Evolutionary conservation across 2,888 invertebrate species (phyloP).

Genomic region (Sinotaia quadrata): DNA sequence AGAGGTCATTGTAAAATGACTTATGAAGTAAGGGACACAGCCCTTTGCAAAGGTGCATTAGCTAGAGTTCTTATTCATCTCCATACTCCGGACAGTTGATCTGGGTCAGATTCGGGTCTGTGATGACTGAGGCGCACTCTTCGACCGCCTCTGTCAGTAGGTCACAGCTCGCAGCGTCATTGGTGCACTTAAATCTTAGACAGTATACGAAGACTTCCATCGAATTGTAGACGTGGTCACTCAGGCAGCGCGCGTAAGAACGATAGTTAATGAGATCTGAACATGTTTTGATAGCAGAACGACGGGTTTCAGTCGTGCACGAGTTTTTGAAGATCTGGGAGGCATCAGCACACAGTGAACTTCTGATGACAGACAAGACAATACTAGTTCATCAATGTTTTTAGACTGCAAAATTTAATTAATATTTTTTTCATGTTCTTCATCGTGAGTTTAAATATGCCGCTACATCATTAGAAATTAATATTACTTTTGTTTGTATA

Average conservation of each 20-base stretch:
- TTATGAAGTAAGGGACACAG: too few species aligned
- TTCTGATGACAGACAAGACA: background rate
- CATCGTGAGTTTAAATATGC: too few species aligned
- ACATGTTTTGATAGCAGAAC: background rate
- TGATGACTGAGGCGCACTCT: background rate
- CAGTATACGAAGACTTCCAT: conserved; percentile 7
- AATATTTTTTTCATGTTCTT: too few species aligned
- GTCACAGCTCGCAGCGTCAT: background rate
- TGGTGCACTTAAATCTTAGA: background rate
- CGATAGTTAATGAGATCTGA: background rate
- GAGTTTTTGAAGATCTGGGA: background rate
- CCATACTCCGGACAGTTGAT: too few species aligned
- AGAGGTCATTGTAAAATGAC: too few species aligned
- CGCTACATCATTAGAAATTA: too few species aligned
- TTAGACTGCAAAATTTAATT: too few species aligned
- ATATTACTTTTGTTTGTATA: too few species aligned
- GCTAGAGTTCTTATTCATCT: too few species aligned
- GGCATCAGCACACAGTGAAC: background rate
- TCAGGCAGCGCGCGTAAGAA: background rate
- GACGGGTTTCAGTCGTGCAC: background rate
- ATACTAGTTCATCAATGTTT: too few species aligned
- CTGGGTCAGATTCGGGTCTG: too few species aligned
- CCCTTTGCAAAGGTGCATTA: too few species aligned
- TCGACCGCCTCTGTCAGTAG: background rate
- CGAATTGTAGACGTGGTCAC: background rate